These are phyloP conservation scores for Drosophila takahashii DNA, from an alignment of 1,140 invertebrate species.

Conservation along the genomic window DNA sequence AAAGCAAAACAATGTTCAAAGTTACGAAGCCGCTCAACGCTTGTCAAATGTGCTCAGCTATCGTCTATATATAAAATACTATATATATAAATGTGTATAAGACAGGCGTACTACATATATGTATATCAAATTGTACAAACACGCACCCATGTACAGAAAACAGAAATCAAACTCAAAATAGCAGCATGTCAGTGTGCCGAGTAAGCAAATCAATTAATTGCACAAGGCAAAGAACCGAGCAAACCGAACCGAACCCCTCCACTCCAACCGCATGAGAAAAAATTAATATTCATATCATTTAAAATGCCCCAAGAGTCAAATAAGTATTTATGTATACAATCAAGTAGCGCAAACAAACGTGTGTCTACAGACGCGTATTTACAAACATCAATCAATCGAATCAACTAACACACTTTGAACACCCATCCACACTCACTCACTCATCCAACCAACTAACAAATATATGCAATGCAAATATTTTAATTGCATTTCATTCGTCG, in stretches of 20 bases:
- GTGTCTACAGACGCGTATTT: slow-evolving; percentile 57
- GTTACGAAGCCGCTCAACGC: slow-evolving; percentile 42
- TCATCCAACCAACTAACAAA: slow-evolving; percentile 46
- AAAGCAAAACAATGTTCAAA: slow-evolving; percentile 63
- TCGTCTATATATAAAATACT: slow-evolving; percentile 47
- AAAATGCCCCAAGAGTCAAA: slow-evolving; percentile 55
- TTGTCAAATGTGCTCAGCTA: slow-evolving; percentile 64
- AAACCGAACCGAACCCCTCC: neutral
- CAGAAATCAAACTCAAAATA: slow-evolving; percentile 47
- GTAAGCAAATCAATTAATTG: slow-evolving; percentile 45
- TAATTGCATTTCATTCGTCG: slow-evolving; percentile 74
- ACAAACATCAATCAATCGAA: slow-evolving; percentile 67
- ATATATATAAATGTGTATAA: slow-evolving; percentile 39
- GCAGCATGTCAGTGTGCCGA: slow-evolving; percentile 46
- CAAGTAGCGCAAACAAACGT: slow-evolving; percentile 47
- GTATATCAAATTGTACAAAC: slow-evolving; percentile 69
- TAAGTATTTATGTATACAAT: slow-evolving; percentile 72
- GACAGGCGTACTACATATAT: slow-evolving; percentile 21
- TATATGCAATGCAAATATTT: slow-evolving; percentile 72
- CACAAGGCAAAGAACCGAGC: slow-evolving; percentile 21
- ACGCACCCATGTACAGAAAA: slow-evolving; percentile 60
- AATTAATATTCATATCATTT: slow-evolving; percentile 60
- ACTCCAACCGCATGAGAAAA: slow-evolving; percentile 38
- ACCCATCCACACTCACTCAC: slow-evolving; percentile 22
- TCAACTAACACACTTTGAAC: slow-evolving; percentile 42